These are phyloP conservation scores for Pseudocheirus occidentalis DNA, from an alignment of 2,797 vertebrate species.

Conservation along the genomic window DNA sequence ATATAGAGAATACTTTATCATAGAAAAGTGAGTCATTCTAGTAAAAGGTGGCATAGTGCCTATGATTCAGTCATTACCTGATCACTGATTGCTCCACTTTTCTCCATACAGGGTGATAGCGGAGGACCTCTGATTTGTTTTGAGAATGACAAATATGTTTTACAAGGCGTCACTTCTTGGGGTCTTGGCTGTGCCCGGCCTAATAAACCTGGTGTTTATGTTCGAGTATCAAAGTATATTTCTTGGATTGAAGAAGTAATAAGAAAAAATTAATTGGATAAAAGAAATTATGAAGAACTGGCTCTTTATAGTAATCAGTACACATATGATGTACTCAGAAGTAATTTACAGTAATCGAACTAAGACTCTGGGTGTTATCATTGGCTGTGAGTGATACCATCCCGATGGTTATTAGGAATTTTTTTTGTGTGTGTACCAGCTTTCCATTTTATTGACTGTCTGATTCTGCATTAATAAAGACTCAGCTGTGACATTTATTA, in stretches of 20 bases:
- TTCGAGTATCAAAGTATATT: slow-evolving; percentile 90
- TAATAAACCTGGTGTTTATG: slow-evolving; percentile 97
- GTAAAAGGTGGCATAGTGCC: not conserved
- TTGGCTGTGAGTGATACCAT: slow-evolving; percentile 2
- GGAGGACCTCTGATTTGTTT: slow-evolving; percentile 95
- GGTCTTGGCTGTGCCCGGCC: slow-evolving; percentile 94
- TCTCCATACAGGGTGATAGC: slow-evolving; percentile 92
- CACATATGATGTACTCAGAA: slow-evolving; percentile 11
- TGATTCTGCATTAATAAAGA: slow-evolving; percentile 48
- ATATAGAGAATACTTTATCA: not conserved
- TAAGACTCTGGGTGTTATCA: not conserved
- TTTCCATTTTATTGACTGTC: not conserved
- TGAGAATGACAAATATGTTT: slow-evolving; percentile 88
- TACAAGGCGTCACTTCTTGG: slow-evolving; percentile 98
- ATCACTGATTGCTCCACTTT: not conserved
- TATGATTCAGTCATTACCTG: not conserved
- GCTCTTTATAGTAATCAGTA: slow-evolving; percentile 46
- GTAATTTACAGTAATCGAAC: slow-evolving; percentile 68
- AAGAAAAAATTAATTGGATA: slow-evolving; percentile 69
- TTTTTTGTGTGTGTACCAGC: slow-evolving; percentile 34
- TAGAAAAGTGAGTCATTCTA: not conserved
- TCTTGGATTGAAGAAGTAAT: slow-evolving; percentile 90
- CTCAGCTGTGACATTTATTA: not conserved
- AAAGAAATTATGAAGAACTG: not conserved
- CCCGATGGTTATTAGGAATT: slow-evolving; percentile 7